Evolutionary conservation across 2,113 vertebrate species (phyloP).

Genomic region (Sinocyclocheilus anophthalmus): DNA sequence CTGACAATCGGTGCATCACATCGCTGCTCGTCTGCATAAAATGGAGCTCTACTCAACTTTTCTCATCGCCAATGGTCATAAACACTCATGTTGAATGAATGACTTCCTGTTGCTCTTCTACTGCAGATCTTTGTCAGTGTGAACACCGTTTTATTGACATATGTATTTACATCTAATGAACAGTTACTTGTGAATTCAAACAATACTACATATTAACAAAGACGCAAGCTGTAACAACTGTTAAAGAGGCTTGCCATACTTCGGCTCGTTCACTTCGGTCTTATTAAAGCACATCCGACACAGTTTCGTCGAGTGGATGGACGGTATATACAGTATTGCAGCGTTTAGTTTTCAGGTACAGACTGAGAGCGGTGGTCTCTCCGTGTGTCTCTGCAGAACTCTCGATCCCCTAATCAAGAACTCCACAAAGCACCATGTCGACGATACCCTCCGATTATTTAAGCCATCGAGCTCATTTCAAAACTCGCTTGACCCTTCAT

Average conservation of each 20-base stretch:
- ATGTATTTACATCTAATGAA: not conserved
- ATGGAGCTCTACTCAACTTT: not conserved
- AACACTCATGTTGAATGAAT: not conserved
- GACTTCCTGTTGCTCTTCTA: not conserved
- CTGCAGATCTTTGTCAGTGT: not conserved
- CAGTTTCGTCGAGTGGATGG: slow-evolving; percentile 40
- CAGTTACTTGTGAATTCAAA: not conserved
- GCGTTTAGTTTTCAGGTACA: slow-evolving; percentile 69
- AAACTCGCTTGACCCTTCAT: slow-evolving; percentile 25
- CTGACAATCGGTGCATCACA: not conserved
- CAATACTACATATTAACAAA: no score
- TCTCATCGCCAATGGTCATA: not conserved
- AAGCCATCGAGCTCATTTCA: slow-evolving; percentile 16
- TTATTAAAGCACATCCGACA: slow-evolving; percentile 30
- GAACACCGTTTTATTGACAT: not conserved
- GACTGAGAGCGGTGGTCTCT: slow-evolving; percentile 64
- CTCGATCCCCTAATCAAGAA: slow-evolving; percentile 51
- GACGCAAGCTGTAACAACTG: not conserved
- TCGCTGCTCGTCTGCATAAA: not conserved
- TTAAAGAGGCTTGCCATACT: slow-evolving; percentile 1
- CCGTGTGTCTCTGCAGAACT: slow-evolving; percentile 45
- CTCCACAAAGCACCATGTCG: slow-evolving; percentile 42
- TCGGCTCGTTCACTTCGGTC: not conserved
- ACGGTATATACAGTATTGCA: slow-evolving; percentile 47
- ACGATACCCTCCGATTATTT: not conserved